Evolutionary conservation across 2,113 vertebrate species (phyloP), one percentile per base, ranked within the genome.

Genomic region (Cricetomys ansorgei): DNA sequence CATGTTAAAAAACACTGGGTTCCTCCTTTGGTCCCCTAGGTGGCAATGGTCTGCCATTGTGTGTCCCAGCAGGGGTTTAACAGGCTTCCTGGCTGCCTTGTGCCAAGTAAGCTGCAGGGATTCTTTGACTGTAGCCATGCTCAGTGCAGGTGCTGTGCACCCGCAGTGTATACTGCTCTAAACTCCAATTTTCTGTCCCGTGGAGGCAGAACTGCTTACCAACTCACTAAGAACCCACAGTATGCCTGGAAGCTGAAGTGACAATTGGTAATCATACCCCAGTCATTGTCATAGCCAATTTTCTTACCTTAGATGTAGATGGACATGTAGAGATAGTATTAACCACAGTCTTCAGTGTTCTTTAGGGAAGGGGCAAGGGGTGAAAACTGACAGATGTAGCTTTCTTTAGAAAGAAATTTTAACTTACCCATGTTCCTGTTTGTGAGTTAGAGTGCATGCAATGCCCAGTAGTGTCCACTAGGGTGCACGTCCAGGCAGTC

Each of bases 21-120:
- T 57, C 50, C 48, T 64, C 87, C 72, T 83, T 77, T 64, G 59
- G 64, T 93, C 50, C 95, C 86, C 29, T 23, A 89, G 37, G 59
- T 55, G 62, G 55, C 88, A 19, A 29, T 10, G 29, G n/a, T 76
- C 75, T 48, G 53, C 83, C 88, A 50, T 79, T 59, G 70, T 69
- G 57, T 87, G 69, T 91, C 37, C 83, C 85, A 45, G 69, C 67
- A 62, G 43, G 34, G 62, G 48, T 45, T n/a, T 59, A 69, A 55
- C 48, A 25, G 12, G n/a, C 59, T 76, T 75, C 57, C 55, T 50
- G 62, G 62, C 64, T 86, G 31, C 64, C 48, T 64, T 69, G 50
- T 40, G 37, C 50, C 86, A 31, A 57, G 31, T 17, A 55, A 72
- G 31, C 55, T 65, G 57, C 43, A 16, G 29, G 73, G 91, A 16